Evolutionary conservation across 2,797 vertebrate species (phyloP).

Genomic region (Halcyon chelicuti): DNA sequence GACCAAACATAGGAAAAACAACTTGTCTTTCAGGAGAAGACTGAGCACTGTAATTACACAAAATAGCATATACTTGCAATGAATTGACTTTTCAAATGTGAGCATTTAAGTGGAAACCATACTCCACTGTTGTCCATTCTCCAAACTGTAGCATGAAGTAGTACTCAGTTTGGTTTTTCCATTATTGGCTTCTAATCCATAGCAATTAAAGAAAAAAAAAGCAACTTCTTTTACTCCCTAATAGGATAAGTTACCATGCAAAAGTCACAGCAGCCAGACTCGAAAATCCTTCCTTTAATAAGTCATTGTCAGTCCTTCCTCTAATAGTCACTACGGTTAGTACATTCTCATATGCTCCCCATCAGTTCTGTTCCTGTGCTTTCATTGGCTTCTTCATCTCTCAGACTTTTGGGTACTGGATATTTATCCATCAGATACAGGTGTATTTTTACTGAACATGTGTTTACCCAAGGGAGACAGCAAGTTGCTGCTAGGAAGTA

Average conservation of each 20-base stretch:
- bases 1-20: constrained; percentile 3
- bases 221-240: not conserved
- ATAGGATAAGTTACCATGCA: not conserved
- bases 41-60: not conserved
- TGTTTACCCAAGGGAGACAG: not conserved
- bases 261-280: not conserved
- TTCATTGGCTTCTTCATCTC: not conserved
- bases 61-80: not conserved
- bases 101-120: not conserved
- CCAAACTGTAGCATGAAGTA: not conserved
- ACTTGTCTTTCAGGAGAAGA: constrained; percentile 16
- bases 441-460: not conserved
- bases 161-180: not conserved
- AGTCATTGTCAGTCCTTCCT: not conserved
- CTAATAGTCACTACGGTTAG: not conserved
- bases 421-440: not conserved
- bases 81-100: not conserved
- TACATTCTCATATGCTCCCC: not conserved
- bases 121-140: not conserved
- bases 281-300: not conserved
- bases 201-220: constrained; percentile 28
- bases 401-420: accelerated
- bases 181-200: constrained; percentile 3
- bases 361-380: not conserved
- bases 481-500: not conserved